Evolutionary conservation across 2,113 vertebrate genomes (phyloP).

Genomic region (Spermophilus dauricus): DNA sequence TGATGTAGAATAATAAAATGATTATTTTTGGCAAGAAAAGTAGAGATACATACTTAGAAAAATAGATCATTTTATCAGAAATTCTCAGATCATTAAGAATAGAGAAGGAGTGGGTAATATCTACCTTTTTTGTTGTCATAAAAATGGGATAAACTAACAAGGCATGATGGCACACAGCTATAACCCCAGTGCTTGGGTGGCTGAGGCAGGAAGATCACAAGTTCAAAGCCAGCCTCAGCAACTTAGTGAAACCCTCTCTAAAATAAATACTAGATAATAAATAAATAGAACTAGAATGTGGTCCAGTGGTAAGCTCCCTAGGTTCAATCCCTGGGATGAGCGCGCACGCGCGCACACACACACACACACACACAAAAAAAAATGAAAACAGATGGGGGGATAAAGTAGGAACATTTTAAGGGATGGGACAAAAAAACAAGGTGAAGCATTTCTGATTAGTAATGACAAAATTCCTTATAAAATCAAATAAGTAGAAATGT

Average conservation of each 20-base stretch:
- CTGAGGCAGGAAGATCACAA: too few relatives aligned
- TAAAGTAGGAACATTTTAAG: not conserved
- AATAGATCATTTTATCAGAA: not conserved
- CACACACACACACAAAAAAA: too few relatives aligned
- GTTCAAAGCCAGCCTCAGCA: too few relatives aligned
- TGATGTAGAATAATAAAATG: not conserved
- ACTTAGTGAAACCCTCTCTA: too few relatives aligned
- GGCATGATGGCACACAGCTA: too few relatives aligned
- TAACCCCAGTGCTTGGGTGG: too few relatives aligned
- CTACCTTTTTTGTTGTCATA: not conserved
- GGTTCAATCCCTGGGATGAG: too few relatives aligned
- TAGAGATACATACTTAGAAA: not conserved
- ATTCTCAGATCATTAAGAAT: not conserved
- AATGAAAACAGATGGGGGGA: too few relatives aligned
- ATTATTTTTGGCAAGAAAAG: not conserved
- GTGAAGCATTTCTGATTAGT: not conserved
- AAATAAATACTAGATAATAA: too few relatives aligned
- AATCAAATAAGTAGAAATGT: not conserved
- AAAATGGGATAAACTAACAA: not conserved
- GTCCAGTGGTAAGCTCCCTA: too few relatives aligned
- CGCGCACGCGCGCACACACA: too few relatives aligned
- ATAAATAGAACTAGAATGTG: too few relatives aligned
- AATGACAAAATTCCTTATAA: not conserved
- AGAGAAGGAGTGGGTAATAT: not conserved
- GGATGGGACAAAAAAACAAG: not conserved